Evolutionary conservation across 2,888 invertebrate species (phyloP).

Genomic region (Priocnemis perturbator): DNA sequence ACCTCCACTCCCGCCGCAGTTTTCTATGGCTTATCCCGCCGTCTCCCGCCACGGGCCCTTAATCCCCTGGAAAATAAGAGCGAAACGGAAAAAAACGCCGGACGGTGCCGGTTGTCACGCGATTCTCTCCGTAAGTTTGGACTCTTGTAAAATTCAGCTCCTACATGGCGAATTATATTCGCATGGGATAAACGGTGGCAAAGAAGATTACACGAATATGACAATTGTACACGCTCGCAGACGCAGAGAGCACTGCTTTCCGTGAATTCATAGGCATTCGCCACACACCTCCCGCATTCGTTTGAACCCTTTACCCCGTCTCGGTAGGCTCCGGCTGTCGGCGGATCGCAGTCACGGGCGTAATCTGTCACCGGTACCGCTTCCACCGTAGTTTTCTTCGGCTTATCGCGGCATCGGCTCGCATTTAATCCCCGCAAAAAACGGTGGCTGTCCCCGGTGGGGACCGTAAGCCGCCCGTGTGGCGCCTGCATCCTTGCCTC

Average conservation of each 20-base stretch:
- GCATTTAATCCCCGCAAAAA: slow-evolving; percentile 72
- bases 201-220: too few relatives aligned
- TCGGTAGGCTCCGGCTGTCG: slow-evolving; percentile 22
- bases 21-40: slow-evolving; percentile 58
- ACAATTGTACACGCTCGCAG: too few relatives aligned
- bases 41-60: slow-evolving; percentile 29
- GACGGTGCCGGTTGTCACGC: slow-evolving; percentile 9
- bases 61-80: slow-evolving; percentile 45
- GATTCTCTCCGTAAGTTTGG: background rate
- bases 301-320: too few relatives aligned
- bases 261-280: too few relatives aligned
- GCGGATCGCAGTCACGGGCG: slow-evolving; percentile 58
- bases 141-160: too few relatives aligned
- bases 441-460: slow-evolving; percentile 59
- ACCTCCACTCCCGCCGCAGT: slow-evolving; percentile 49
- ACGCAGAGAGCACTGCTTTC: too few relatives aligned
- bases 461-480: slow-evolving; percentile 69
- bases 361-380: slow-evolving; percentile 70
- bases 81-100: slow-evolving; percentile 34
- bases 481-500: slow-evolving; percentile 68
- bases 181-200: too few relatives aligned
- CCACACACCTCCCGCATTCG: too few relatives aligned
- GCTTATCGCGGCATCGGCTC: slow-evolving; percentile 71
- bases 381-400: slow-evolving; percentile 65
- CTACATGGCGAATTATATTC: too few relatives aligned